A percentile compares a stretch with the other conserved stretches of the same genome.
Evolutionary conservation across 2,888 invertebrate species (phyloP).

Genomic region (Priocnemis perturbator): DNA sequence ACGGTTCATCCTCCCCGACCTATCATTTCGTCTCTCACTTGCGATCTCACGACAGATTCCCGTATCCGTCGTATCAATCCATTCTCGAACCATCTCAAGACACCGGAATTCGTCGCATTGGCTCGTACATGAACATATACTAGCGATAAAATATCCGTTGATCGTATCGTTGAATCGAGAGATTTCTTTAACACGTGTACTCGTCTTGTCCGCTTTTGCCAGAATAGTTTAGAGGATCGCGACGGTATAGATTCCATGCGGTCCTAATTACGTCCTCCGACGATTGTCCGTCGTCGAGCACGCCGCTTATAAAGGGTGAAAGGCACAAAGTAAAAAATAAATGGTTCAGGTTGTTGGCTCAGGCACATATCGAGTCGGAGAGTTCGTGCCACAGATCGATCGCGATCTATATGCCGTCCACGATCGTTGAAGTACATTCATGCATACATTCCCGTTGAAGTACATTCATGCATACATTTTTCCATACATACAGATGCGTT

Average conservation of each 20-base stretch:
- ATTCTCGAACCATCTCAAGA: slow-evolving; percentile 59
- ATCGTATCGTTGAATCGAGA: slow-evolving; percentile 37
- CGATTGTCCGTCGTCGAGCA: slow-evolving; percentile 13
- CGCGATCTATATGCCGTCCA: slow-evolving; percentile 19
- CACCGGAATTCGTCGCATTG: slow-evolving; percentile 30
- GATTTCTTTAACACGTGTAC: slow-evolving; percentile 1
- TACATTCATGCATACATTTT: slow-evolving; percentile 2
- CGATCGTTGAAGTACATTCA: slow-evolving; percentile 18
- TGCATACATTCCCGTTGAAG: slow-evolving; percentile 6
- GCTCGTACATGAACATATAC: slow-evolving; percentile 36
- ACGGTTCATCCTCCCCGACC: neutral
- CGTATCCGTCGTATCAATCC: slow-evolving; percentile 45
- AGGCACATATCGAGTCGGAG: slow-evolving; percentile 59
- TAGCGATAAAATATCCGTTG: slow-evolving; percentile 38
- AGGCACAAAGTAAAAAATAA: slow-evolving; percentile 70
- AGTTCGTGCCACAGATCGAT: slow-evolving; percentile 37
- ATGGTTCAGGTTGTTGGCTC: slow-evolving; percentile 56
- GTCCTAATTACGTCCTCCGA: neutral
- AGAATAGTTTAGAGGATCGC: neutral
- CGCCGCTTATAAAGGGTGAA: slow-evolving; percentile 57
- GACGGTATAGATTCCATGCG: neutral
- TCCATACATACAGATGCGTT: too few species aligned
- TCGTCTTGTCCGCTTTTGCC: neutral
- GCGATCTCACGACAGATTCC: neutral
- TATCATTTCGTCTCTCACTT: slow-evolving; percentile 14